Evolutionary conservation across 37 sponge, comb jelly and placozoan genomes (phyloP).

Genomic region (Aphrocallistes beatrix): DNA sequence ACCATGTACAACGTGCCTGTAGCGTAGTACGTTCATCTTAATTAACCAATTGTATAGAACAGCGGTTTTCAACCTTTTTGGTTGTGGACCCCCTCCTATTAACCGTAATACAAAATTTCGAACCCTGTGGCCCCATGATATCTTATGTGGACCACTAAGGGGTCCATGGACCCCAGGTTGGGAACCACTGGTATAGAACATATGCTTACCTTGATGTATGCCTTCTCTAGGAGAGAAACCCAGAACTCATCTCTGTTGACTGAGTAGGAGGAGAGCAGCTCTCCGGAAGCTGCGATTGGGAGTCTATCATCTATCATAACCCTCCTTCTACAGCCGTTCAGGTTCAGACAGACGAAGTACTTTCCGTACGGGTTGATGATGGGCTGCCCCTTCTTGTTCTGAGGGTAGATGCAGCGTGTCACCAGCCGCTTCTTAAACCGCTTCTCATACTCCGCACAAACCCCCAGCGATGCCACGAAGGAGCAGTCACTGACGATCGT

Average conservation of each 20-base stretch:
- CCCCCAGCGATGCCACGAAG: constrained; percentile 90
- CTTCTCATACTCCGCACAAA: constrained; percentile 80
- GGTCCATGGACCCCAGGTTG: too few relatives aligned
- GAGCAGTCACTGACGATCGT: constrained; percentile 96
- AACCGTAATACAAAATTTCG: too few relatives aligned
- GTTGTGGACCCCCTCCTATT: too few relatives aligned
- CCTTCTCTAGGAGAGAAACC: constrained; percentile 93
- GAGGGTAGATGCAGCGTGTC: constrained; percentile 78
- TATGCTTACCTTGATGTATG: constrained; percentile 99
- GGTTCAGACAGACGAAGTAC: constrained; percentile 64
- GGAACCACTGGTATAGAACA: too few relatives aligned
- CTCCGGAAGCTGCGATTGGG: constrained; percentile 55
- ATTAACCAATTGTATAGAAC: too few relatives aligned
- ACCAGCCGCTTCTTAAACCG: constrained; percentile 77
- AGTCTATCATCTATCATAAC: constrained; percentile 87
- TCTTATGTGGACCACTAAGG: too few relatives aligned
- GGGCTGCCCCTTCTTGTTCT: constrained; percentile 71
- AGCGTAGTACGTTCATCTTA: too few relatives aligned
- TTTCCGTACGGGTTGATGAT: constrained; percentile 82
- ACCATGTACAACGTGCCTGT: too few relatives aligned
- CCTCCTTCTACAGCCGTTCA: constrained; percentile 81
- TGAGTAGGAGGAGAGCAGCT: constrained; percentile 85
- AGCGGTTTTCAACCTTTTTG: too few relatives aligned
- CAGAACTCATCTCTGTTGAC: constrained; percentile 81
- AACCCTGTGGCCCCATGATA: too few relatives aligned